Conservation (phyloP, 2,113 vertebrate species). For the Leucopsar rothschildi region DNA sequence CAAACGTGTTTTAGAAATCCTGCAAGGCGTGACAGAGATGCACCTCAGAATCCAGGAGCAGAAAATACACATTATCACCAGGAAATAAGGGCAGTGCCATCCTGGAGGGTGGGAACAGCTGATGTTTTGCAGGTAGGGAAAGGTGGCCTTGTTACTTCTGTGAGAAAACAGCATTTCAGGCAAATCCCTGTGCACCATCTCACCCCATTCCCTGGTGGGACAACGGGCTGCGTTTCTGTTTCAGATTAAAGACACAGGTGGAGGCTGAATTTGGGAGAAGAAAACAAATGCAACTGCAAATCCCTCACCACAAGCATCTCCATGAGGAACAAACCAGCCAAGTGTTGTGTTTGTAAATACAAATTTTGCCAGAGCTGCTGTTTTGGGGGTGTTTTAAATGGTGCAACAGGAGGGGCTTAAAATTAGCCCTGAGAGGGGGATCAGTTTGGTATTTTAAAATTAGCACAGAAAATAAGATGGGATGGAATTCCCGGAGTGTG, state of each 20-base stretch:
- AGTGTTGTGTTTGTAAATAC: background rate
- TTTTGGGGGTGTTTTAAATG: background rate
- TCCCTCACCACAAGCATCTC: background rate
- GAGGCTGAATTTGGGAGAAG: background rate
- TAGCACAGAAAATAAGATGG: background rate
- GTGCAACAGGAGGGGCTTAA: background rate
- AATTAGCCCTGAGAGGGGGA: background rate
- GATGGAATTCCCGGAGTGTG: background rate
- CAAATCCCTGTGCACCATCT: background rate
- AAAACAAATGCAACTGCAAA: background rate
- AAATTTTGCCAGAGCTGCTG: background rate
- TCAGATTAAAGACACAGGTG: background rate
- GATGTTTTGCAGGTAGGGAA: background rate
- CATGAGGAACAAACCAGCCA: background rate
- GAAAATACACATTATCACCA: background rate
- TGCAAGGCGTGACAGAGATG: accelerated
- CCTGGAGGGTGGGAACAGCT: background rate
- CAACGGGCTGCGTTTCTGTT: background rate
- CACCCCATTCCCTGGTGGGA: background rate
- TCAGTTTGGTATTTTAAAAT: background rate
- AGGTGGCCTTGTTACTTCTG: background rate
- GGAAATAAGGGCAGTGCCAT: background rate
- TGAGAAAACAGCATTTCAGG: background rate
- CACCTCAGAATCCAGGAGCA: background rate
- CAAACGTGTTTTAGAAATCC: background rate